Evolutionary conservation across 2,113 vertebrate genomes (phyloP).

Genomic region (Strigops habroptila): DNA sequence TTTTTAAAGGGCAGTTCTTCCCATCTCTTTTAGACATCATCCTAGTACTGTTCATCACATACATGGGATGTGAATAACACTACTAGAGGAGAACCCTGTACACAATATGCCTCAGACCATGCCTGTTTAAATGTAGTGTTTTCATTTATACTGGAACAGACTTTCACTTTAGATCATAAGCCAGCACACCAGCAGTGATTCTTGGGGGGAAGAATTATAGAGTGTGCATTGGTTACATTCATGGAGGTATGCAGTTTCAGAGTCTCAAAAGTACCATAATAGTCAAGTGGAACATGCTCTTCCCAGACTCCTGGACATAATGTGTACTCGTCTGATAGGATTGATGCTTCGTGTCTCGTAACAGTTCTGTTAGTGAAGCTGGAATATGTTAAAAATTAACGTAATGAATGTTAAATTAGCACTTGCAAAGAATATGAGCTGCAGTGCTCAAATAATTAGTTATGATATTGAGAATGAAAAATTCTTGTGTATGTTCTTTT

Average conservation of each 20-base stretch:
- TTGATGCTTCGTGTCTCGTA: background rate
- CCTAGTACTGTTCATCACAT: background rate
- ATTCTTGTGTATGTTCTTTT: background rate
- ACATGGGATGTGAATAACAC: background rate
- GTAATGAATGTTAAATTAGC: background rate
- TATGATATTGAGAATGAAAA: background rate
- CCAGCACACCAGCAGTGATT: background rate
- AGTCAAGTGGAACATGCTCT: background rate
- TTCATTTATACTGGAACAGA: background rate
- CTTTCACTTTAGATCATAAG: background rate
- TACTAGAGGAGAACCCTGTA: background rate
- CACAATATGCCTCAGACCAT: background rate
- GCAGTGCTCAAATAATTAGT: background rate
- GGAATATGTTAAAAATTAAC: background rate
- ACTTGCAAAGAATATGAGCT: accelerated
- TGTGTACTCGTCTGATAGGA: background rate
- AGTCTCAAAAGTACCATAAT: background rate
- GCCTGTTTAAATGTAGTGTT: background rate
- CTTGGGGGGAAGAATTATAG: background rate
- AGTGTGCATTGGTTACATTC: background rate
- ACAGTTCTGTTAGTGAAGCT: background rate
- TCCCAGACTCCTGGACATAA: background rate
- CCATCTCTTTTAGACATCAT: background rate
- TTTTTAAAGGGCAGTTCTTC: background rate
- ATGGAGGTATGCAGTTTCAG: background rate